A percentile compares a stretch with the other conserved stretches of the same genome.
phyloP scores from a whole-genome alignment of 2,888 invertebrate species.

The Congeria kusceri region DNA sequence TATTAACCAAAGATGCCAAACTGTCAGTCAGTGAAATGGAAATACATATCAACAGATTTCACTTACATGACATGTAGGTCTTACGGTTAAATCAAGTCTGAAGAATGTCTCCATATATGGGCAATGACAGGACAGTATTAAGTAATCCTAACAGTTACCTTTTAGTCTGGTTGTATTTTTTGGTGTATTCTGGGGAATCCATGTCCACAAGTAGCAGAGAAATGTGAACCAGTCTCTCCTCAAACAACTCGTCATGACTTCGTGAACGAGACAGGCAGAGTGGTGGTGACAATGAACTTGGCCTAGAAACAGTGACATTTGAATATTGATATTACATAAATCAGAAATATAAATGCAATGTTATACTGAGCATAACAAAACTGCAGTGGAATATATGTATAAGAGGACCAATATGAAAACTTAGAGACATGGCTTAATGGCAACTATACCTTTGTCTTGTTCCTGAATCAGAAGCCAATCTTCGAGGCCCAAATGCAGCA shows the following conservation, averaged over 20 bases:
- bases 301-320: conserved; percentile 65
- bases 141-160: neutral
- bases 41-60: no score
- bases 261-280: conserved; percentile 84
- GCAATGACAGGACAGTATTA: no score
- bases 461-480: neutral
- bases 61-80: neutral
- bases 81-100: neutral
- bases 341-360: no score
- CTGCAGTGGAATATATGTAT: no score
- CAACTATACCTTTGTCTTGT: neutral
- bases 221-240: conserved; percentile 91
- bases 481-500: conserved; percentile 37
- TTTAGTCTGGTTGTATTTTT: conserved; percentile 88
- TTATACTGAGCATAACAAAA: no score
- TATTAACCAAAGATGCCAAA: no score
- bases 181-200: conserved; percentile 89
- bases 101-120: no score
- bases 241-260: conserved; percentile 57
- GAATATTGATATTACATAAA: neutral
- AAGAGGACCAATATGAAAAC: no score
- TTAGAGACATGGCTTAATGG: no score
- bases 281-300: conserved; percentile 89
- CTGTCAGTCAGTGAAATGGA: no score
- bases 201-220: conserved; percentile 89